Base-by-base conservation (phyloP, 1,140 invertebrate species). In the Scaptodrosophila lebanonensis region DNA sequence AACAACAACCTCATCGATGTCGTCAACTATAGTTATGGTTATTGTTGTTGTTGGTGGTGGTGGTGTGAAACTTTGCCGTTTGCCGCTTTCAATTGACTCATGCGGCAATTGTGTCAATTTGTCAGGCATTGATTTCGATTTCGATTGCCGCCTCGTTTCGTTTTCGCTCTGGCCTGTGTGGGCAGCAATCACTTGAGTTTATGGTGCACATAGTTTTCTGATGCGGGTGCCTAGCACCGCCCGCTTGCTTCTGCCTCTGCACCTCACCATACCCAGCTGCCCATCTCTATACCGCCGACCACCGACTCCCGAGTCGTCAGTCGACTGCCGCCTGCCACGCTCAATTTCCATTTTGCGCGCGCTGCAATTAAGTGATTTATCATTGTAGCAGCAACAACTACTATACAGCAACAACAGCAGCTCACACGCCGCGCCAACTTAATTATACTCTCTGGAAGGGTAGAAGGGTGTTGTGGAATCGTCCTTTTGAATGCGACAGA, bases 341-440 rank as follows among this genome's bases (percentile, higher is more conserved):
- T 82, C 75, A 79, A 82, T 79, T 82, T 82, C 75, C 76, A 83
- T 82, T 82, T 82, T 75, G 75, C 71, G 66, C 76, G 66, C 67
- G 75, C 70, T 75, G 75, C 76, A 82, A 82, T 82, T 82, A 82
- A 82, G 75, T 82, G 75, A 82, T 82, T 82, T 82, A 82, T 82
- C 75, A 82, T 82, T 82, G 35, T 13, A 38, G 13, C 9, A 16
- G 5, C 13, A 12, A 33, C 8, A 33, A 11, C 3, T 33, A n/a
- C 8, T 33, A n/a, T n/a, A n/a, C n/a, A 54, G 58, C 15, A 30
- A 57, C 12, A 40, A 54, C 68, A 48, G 70, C 54, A 52, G 60
- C 69, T 72, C 71, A 62, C 68, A 57, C 13, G 7, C 9, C 4
- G 6, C 2, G 70, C 69, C 75, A 82, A 82, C 75, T 82, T 82